A percentile compares a stretch with the other conserved stretches of the same genome.
These are phyloP conservation scores for Athene noctua DNA, from an alignment of 2,113 vertebrate genomes.

Conservation along the genomic window DNA sequence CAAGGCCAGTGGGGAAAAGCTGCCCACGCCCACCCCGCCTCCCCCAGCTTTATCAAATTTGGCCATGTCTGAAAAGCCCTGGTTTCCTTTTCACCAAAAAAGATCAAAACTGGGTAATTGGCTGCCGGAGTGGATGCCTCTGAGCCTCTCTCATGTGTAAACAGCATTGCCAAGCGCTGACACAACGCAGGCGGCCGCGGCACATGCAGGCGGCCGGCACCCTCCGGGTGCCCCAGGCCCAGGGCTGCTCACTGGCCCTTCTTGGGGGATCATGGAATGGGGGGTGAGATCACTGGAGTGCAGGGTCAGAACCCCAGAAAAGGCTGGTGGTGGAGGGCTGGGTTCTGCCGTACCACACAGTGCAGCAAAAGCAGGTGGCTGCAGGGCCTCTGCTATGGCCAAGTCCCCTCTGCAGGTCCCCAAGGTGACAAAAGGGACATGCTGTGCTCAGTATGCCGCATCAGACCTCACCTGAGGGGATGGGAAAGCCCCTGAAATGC, in stretches of 20 bases:
- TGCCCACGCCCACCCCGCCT: neutral
- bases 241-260: neutral
- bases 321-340: neutral
- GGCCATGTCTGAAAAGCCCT: slow-evolving; percentile 60
- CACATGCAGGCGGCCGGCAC: neutral
- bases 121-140: slow-evolving; percentile 60
- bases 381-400: rapidly evolving
- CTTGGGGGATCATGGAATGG: neutral
- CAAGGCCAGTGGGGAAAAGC: neutral
- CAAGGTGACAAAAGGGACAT: neutral
- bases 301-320: neutral
- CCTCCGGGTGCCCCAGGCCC: neutral
- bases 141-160: slow-evolving; percentile 67
- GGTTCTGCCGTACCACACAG: rapidly evolving
- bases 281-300: neutral
- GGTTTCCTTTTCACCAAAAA: slow-evolving; percentile 74
- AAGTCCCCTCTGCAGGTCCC: neutral
- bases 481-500: rapidly evolving
- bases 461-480: neutral
- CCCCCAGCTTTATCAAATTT: slow-evolving; percentile 64
- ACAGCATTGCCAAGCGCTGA: slow-evolving; percentile 69
- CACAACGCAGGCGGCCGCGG: slow-evolving; percentile 40
- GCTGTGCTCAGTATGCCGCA: neutral
- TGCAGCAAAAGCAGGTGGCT: neutral
- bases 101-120: slow-evolving; percentile 72